Evolutionary conservation across 2,888 invertebrate genomes (phyloP), one percentile per base, ranked within the genome.

Genomic region (Pomacea canaliculata): DNA sequence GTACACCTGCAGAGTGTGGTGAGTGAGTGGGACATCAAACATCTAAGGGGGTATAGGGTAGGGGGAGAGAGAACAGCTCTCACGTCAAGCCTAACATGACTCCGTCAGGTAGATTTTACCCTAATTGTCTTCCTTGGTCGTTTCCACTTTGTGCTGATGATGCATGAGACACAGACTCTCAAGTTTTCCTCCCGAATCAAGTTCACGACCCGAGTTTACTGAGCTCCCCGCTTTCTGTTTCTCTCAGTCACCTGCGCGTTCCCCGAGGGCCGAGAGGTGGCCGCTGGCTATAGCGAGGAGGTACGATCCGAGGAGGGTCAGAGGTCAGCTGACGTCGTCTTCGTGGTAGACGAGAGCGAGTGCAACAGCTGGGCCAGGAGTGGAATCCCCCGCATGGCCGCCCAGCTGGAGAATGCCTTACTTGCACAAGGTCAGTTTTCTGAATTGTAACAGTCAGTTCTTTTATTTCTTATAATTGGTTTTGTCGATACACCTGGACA

Each of bases 321-420:
- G 80, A 94, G 94, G 80, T 93, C 95, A 80, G 96, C 96, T 2
- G 97, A 97, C 87, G 92, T 97, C 76, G 92, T 97, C 0, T 92
- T 97, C 76, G 93, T 95, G 1, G 93, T 97, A 16, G 96, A 97
- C 88, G 96, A 96, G 2, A 95, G 95, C 83, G 92, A 92, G 9
- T 97, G 97, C 90, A 97, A 97, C 91, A 92, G 92, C 80, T 93
- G 94, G 83, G 90, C 96, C 1, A 92, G 85, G 51, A 76, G 83
- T 76, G 85, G 87, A 62, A 84, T 91, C 7, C 82, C 83, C 49
- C 78, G 80, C 12, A 73, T 90, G 12, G 88, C 87, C 18, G 81
- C 85, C 10, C 77, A 85, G 19, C 80, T 91, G 46, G 88, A 89
- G 69, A 81, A 85, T 63, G 83, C 85, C 13, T 78, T 90, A 3